phyloP scores from a whole-genome alignment of 1,140 invertebrate species.

The Drosophila serrata region DNA sequence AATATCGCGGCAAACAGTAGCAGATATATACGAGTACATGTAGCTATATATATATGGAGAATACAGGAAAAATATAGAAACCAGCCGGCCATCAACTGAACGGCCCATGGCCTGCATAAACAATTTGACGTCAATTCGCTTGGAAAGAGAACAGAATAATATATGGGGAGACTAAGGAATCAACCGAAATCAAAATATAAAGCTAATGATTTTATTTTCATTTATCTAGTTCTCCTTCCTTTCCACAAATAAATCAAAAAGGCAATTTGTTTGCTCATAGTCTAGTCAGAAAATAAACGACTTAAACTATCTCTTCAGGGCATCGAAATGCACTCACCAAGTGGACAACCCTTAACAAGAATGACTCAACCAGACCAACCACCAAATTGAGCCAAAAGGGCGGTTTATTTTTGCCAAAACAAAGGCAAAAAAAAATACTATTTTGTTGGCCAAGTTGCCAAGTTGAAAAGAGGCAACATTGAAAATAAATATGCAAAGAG shows the following conservation, averaged over 20 bases:
- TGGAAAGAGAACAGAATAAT: conserved; percentile 34
- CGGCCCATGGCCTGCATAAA: conserved; percentile 67
- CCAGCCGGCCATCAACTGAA: conserved; percentile 46
- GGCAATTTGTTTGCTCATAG: conserved; percentile 23
- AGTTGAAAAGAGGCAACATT: conserved; percentile 49
- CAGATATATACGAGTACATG: conserved; percentile 24
- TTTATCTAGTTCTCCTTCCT: background rate
- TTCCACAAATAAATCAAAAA: conserved; percentile 38
- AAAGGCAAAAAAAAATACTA: conserved; percentile 14
- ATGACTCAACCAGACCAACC: conserved; percentile 56
- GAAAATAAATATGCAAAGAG: conserved; percentile 49
- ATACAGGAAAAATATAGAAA: conserved; percentile 25
- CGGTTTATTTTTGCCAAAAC: conserved; percentile 31
- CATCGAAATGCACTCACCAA: conserved; percentile 49
- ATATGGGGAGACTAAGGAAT: conserved; percentile 27
- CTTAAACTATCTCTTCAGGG: conserved; percentile 17
- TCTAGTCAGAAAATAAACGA: conserved; percentile 24
- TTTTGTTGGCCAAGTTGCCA: conserved; percentile 41
- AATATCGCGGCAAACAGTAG: conserved; percentile 31
- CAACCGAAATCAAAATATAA: conserved; percentile 39
- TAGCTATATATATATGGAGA: conserved; percentile 19
- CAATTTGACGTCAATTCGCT: conserved; percentile 77
- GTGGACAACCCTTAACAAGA: conserved; percentile 38
- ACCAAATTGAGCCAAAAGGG: conserved; percentile 45
- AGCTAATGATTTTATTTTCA: conserved; percentile 22